Evolutionary conservation across 2,113 vertebrate genomes (phyloP), one percentile per base, ranked within the genome.

Genomic region (Mus musculus): DNA sequence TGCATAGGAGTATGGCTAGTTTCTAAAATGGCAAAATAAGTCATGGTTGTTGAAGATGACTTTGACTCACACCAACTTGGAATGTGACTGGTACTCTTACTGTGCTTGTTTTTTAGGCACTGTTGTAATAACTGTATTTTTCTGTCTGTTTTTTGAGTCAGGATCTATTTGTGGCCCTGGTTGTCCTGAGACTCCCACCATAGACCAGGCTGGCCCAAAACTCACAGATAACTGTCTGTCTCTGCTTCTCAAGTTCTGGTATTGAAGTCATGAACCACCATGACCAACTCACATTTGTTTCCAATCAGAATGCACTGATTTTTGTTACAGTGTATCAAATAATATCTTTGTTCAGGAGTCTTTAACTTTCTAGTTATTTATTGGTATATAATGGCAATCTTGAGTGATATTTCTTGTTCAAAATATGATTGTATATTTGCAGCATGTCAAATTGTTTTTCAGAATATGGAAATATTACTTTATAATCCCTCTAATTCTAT

Each of bases 401-500:
- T 10, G 92, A 76, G 7, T 54, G 7, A 67, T 63, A 59, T 54
- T 67, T 81, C 19, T 63, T 94, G 20, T 89, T 93, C 52, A 92
- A 95, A 88, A 78, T 16, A 10, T 61, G 54, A 91, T 33, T 91
- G 3, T 78, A 67, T 30, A 42, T 46, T 89, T 36, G 54, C 13
- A 54, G 4, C 56, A 7, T 39, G 16, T 11, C 4, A 87, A 42
- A 42, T 78, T 86, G 3, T 78, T 91, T 96, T 89, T 20, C 26
- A 95, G 61, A 52, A 69, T 80, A 84, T 73, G 71, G 52, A 63
- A n/a, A 82, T 54, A 12, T 30, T 72, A 42, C 1, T 89, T 87
- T 54, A 63, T 89, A 93, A 82, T 85, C 4, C 28, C 22, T 61
- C 12, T 69, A 46, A 89, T 96, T 96, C 73, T 91, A 71, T 80